phyloP scores from a whole-genome alignment of 2,113 vertebrate species.

The Ptyas mucosa region DNA sequence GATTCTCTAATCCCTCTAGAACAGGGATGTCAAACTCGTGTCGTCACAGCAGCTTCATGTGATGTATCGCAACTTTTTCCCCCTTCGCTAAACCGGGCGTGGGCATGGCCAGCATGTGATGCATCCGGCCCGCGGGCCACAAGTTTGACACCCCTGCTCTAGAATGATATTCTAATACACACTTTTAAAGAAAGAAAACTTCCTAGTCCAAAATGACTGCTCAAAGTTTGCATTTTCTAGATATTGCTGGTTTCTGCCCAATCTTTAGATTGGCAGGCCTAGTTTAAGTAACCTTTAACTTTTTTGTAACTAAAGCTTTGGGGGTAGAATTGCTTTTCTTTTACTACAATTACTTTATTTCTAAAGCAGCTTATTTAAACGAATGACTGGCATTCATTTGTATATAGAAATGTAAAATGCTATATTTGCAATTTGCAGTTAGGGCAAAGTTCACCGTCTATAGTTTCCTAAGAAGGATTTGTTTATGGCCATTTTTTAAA shows the following conservation, averaged over 20 bases:
- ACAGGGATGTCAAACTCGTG: too few species aligned
- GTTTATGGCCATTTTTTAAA: not conserved
- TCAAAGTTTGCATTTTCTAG: not conserved
- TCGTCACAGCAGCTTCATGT: too few species aligned
- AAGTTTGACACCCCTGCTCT: too few species aligned
- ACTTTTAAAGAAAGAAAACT: not conserved
- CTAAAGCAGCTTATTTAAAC: not conserved
- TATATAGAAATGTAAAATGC: not conserved
- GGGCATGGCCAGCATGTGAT: too few species aligned
- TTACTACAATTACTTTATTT: not conserved
- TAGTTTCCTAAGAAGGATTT: not conserved
- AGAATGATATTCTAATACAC: not conserved
- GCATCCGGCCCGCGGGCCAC: too few species aligned
- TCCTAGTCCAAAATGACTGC: not conserved
- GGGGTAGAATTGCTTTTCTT: not conserved
- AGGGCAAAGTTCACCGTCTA: not conserved
- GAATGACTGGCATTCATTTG: not conserved
- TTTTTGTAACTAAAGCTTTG: not conserved
- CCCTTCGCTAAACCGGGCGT: too few species aligned
- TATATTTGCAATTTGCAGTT: not conserved
- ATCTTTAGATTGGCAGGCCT: not conserved
- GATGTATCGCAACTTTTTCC: too few species aligned
- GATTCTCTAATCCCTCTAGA: not conserved
- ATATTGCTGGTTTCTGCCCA: not conserved
- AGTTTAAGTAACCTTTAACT: not conserved